Evolutionary conservation across 1,140 invertebrate genomes (phyloP).

Genomic region (Schlechtendalia chinensis): DNA sequence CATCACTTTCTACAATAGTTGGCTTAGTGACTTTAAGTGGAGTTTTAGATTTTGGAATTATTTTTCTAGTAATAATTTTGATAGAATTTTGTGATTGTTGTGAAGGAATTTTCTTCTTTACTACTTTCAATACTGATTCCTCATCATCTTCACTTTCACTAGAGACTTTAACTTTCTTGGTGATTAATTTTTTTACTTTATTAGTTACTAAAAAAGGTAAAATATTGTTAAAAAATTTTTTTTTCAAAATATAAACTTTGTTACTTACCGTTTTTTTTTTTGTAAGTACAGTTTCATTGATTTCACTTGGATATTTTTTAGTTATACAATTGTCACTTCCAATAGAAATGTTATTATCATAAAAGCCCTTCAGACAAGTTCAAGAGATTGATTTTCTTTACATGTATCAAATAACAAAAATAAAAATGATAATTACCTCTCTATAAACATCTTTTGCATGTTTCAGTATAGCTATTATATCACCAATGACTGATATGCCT

Average conservation of each 20-base stretch:
- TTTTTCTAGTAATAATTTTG: slow-evolving; percentile 31
- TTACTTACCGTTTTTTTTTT: slow-evolving; percentile 32
- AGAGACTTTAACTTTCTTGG: slow-evolving; percentile 31
- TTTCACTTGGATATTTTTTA: slow-evolving; percentile 8
- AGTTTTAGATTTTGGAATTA: slow-evolving; percentile 30
- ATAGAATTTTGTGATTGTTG: neutral
- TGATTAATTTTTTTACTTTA: slow-evolving; percentile 35
- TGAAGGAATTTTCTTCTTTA: slow-evolving; percentile 16
- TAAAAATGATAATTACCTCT: slow-evolving; percentile 55
- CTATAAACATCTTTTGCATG: slow-evolving; percentile 75
- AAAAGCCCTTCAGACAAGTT: slow-evolving; percentile 21
- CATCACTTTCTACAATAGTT: slow-evolving; percentile 19
- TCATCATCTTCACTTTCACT: slow-evolving; percentile 44
- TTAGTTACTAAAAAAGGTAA: slow-evolving; percentile 13
- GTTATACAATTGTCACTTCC: neutral
- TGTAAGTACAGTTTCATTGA: slow-evolving; percentile 1
- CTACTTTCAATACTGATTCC: neutral
- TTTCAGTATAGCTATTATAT: slow-evolving; percentile 79
- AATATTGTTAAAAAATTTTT: neutral
- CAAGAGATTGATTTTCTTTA: neutral
- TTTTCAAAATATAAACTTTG: too few relatives aligned
- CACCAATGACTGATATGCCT: slow-evolving; percentile 78
- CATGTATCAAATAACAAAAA: neutral
- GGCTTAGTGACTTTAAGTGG: slow-evolving; percentile 2
- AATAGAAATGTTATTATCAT: slow-evolving; percentile 16